Conservation (phyloP, 2,797 vertebrate genomes). For the Gymnothorax javanicus region DNA sequence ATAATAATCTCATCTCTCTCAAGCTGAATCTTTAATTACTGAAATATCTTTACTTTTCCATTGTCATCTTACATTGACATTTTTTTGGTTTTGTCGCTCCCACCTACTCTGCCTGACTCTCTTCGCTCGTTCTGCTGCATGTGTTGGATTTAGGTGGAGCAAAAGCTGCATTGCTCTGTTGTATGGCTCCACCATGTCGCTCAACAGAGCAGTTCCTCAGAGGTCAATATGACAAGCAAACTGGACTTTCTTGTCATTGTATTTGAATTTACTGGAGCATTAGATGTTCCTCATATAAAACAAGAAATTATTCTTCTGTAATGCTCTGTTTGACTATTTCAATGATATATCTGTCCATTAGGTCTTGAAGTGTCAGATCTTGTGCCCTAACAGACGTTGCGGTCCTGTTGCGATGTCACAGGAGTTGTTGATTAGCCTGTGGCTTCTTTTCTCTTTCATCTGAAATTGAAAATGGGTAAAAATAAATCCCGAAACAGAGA, state of each 20-base stretch:
- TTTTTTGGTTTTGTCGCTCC: no score
- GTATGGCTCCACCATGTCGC: neutral
- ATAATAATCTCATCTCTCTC: no score
- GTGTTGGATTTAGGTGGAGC: no score
- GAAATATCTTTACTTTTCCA: no score
- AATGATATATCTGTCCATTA: neutral
- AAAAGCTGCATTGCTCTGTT: neutral
- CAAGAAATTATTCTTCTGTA: neutral
- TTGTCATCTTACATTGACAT: no score
- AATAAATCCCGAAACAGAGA: neutral
- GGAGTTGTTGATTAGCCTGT: neutral
- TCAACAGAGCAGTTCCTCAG: neutral
- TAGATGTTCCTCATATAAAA: neutral
- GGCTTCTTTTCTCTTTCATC: neutral
- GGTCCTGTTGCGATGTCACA: neutral
- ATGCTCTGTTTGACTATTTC: neutral
- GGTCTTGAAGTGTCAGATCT: neutral
- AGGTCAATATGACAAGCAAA: neutral
- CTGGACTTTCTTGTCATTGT: neutral
- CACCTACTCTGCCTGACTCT: no score
- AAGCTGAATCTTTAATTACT: no score
- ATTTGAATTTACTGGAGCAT: constrained; percentile 10
- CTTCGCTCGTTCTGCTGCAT: no score
- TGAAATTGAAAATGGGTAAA: neutral
- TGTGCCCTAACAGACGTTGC: neutral